These are phyloP conservation scores for Achatina immaculata DNA, from an alignment of 1,140 invertebrate genomes.

Conservation along the genomic window DNA sequence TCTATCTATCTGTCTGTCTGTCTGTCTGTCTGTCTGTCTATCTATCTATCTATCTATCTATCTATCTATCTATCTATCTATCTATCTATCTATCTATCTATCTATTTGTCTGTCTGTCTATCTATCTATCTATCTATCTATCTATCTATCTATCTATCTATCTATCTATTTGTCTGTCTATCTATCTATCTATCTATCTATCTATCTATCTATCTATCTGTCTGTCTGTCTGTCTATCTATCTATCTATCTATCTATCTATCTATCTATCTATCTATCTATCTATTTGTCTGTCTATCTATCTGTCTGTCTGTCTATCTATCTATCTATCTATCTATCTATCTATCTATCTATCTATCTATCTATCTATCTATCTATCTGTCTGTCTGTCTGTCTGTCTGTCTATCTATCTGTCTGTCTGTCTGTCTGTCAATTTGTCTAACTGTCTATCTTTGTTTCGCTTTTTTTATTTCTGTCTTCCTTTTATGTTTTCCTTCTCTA, in stretches of 20 bases:
- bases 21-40: not conserved
- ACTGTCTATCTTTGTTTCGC: not conserved
- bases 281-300: not conserved
- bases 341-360: not conserved
- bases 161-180: no score
- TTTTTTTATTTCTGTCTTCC: not conserved
- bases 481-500: not conserved
- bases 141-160: not conserved
- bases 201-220: constrained; percentile 6
- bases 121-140: not conserved
- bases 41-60: not conserved
- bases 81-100: not conserved
- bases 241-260: constrained; percentile 2
- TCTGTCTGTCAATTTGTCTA: not conserved
- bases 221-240: not conserved
- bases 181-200: not conserved
- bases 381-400: constrained; percentile 9
- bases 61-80: not conserved
- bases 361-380: not conserved
- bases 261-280: not conserved
- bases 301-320: not conserved
- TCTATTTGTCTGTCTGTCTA: no score
- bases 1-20: not conserved
- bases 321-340: not conserved
- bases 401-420: not conserved